Evolutionary conservation across 2,797 vertebrate genomes (phyloP), one percentile per base, ranked within the genome.

Genomic region (Myripristis jacobus): DNA sequence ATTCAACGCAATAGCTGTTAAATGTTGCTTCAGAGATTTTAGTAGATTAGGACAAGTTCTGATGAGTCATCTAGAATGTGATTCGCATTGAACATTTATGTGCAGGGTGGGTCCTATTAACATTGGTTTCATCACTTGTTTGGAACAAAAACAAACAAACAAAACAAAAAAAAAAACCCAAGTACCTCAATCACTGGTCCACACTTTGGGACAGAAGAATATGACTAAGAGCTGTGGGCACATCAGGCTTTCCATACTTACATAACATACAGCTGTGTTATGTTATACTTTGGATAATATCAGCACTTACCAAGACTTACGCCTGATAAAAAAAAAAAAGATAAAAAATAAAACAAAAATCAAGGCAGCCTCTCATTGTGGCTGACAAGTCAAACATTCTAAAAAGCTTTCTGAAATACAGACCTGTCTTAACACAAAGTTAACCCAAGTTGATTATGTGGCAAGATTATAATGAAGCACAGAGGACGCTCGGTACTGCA

Each of bases 221-320:
- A 81, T 70, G 76, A 74, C 51, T 63, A 68, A 85, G 72, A 83
- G 86, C 83, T 80, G 57, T 86, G 91, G 89, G 90, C 90, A 91
- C 90, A 86, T 71, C 80, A 88, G 89, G 86, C 85, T 90, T 82
- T 84, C 83, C 81, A 77, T 91, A 89, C 77, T 87, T 89, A 87
- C 81, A 90, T 73, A 89, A 89, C 83, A 58, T 89, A 90, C 87
- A 89, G 52, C 81, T 44, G 75, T 70, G 79, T 80, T 70, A 70
- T 70, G 82, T 79, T 87, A 84, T 53, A 85, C 88, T 92, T 91
- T 91, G 90, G 91, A 88, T 87, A 71, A 75, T 84, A 83, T 52
- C 38, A 76, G 66, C 80, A 84, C 63, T 71, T 77, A 70, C 41
- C 55, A 6, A 60, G 58, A 75, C 27, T 75, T 56, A 70, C 48